Evolutionary conservation across 2,888 invertebrate genomes (phyloP).

Genomic region (Sphaerophoria rueppellii): DNA sequence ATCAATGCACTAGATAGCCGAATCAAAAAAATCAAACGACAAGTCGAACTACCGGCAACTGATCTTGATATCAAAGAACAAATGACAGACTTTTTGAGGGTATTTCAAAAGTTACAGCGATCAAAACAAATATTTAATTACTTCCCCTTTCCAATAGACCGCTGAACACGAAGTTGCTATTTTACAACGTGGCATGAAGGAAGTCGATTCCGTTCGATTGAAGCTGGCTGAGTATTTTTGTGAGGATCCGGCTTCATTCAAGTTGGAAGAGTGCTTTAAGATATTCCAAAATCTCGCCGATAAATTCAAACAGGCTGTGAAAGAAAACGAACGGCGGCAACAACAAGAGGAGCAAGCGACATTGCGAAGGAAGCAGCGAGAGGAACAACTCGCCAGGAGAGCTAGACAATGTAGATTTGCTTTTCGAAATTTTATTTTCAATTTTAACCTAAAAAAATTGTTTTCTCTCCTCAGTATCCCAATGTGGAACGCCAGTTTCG

Average conservation of each 20-base stretch:
- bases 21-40: constrained; percentile 90
- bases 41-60: constrained; percentile 89
- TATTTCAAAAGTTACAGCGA: constrained; percentile 1
- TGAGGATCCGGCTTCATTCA: constrained; percentile 94
- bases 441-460: neutral
- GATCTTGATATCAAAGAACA: constrained; percentile 92
- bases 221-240: constrained; percentile 96
- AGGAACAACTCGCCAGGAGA: constrained; percentile 87
- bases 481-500: constrained; percentile 88
- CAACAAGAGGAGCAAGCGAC: constrained; percentile 94
- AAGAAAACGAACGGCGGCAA: constrained; percentile 92
- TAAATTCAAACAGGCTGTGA: constrained; percentile 91
- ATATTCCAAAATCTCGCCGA: constrained; percentile 94
- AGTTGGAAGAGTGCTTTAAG: constrained; percentile 96
- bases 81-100: constrained; percentile 93
- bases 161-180: constrained; percentile 91
- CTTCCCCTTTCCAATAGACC: constrained; percentile 67
- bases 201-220: constrained; percentile 90
- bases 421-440: neutral
- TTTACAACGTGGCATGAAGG: constrained; percentile 90
- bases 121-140: neutral
- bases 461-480: constrained; percentile 83
- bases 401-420: constrained; percentile 84
- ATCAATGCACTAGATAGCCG: constrained; percentile 90
- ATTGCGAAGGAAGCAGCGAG: constrained; percentile 88